Conservation (phyloP, 2,113 vertebrate genomes). For the Microtus richardsoni region DNA sequence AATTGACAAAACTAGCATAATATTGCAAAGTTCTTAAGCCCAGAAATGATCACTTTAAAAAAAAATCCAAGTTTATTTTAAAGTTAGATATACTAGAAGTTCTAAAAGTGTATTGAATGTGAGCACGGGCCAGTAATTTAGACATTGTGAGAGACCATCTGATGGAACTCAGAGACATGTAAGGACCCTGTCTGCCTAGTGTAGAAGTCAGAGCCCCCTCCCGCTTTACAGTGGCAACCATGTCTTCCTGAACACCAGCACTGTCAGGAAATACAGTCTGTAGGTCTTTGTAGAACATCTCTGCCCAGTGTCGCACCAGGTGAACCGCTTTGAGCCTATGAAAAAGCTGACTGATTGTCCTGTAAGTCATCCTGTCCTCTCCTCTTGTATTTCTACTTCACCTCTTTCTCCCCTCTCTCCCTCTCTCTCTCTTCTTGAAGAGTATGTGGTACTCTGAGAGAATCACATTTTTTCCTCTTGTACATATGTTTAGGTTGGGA, state of each 20-base stretch:
- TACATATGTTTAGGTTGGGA: not conserved
- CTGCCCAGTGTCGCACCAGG: not conserved
- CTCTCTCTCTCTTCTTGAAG: not conserved
- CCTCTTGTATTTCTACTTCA: not conserved
- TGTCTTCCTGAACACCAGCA: not conserved
- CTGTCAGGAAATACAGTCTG: not conserved
- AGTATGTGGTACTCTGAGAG: not conserved
- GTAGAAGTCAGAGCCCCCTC: not conserved
- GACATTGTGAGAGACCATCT: not conserved
- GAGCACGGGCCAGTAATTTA: slow-evolving; percentile 15
- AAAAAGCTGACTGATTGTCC: not conserved
- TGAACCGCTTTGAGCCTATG: not conserved
- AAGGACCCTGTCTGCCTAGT: not conserved
- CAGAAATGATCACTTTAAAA: not conserved
- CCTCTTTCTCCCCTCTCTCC: too few species aligned
- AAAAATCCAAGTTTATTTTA: not conserved
- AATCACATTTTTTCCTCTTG: slow-evolving; percentile 9
- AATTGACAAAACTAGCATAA: slow-evolving; percentile 27
- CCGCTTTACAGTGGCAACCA: not conserved
- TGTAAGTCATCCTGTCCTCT: too few species aligned
- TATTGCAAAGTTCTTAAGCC: slow-evolving; percentile 32
- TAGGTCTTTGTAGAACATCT: not conserved
- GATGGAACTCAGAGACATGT: not conserved
- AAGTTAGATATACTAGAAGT: not conserved
- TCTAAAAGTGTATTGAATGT: slow-evolving; percentile 23